Evolutionary conservation across 1,140 invertebrate species (phyloP).

Genomic region (Calliopsis andreniformis): DNA sequence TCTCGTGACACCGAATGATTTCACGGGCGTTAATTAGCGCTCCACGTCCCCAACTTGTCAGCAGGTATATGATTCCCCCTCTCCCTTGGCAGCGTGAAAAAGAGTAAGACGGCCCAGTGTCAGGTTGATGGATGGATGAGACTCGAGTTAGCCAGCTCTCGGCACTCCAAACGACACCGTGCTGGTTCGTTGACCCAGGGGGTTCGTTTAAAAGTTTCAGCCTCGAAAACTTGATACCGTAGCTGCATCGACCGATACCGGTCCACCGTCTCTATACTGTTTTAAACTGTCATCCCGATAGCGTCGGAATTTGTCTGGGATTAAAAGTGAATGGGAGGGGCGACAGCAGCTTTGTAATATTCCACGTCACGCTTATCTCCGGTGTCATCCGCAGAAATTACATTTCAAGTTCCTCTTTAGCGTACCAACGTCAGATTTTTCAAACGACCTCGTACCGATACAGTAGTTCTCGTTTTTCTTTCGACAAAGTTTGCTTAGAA

Average conservation of each 20-base stretch:
- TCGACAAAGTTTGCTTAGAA: no score
- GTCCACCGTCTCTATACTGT: background rate
- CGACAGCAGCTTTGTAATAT: constrained; percentile 16
- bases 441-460: background rate
- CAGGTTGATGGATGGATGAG: constrained; percentile 57
- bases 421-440: background rate
- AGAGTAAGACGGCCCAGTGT: constrained; percentile 39
- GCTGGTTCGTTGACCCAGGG: constrained; percentile 70
- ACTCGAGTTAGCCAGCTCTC: constrained; percentile 13
- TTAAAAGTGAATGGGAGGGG: constrained; percentile 28
- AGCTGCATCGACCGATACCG: background rate
- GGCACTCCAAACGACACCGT: constrained; percentile 30
- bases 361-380: constrained; percentile 37
- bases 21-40: constrained; percentile 60
- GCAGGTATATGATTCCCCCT: constrained; percentile 40
- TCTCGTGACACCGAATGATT: constrained; percentile 46
- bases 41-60: constrained; percentile 2
- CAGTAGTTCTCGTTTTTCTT: background rate
- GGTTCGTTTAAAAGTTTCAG: constrained; percentile 31
- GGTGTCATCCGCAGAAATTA: constrained; percentile 54
- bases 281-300: constrained; percentile 16
- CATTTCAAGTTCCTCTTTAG: constrained; percentile 29
- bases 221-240: constrained; percentile 2
- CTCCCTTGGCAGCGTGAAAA: background rate
- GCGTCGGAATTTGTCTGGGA: constrained; percentile 16